These are phyloP conservation scores for Chloroclystis v-ata DNA, from an alignment of 2,888 invertebrate species.

Conservation along the genomic window DNA sequence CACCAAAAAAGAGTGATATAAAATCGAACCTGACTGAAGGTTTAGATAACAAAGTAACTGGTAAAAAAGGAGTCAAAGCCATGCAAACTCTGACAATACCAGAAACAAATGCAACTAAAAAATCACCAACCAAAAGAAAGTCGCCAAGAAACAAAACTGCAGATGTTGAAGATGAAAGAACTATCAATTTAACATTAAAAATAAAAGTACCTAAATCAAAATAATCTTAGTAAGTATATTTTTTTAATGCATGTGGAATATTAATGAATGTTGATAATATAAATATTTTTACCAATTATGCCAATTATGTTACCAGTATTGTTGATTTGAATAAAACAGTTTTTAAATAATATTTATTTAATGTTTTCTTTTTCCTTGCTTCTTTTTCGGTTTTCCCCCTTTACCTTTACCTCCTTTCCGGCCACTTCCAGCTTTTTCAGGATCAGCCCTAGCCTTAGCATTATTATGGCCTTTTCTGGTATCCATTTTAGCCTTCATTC, in stretches of 20 bases:
- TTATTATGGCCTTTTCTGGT: conserved; percentile 42
- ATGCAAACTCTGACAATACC: conserved; percentile 14
- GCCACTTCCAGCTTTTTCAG: conserved; percentile 38
- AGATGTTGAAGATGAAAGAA: conserved; percentile 12
- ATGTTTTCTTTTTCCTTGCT: conserved; percentile 58
- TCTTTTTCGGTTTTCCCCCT: conserved; percentile 65
- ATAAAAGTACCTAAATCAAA: background rate
- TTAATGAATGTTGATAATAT: conserved; percentile 4
- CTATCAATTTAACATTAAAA: background rate
- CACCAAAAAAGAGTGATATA: conserved; percentile 23
- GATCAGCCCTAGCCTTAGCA: conserved; percentile 41
- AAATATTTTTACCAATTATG: no score
- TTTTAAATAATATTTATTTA: conserved; percentile 29
- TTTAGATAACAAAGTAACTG: conserved; percentile 25
- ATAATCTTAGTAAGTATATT: background rate
- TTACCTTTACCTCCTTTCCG: conserved; percentile 42
- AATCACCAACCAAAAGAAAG: conserved; percentile 33
- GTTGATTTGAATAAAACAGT: conserved; percentile 10
- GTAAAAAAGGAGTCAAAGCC: conserved; percentile 13
- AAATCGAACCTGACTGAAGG: conserved; percentile 12
- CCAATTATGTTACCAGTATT: conserved; percentile 5
- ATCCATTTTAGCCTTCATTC: conserved; percentile 39
- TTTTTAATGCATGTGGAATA: conserved; percentile 1
- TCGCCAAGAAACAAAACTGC: conserved; percentile 31
- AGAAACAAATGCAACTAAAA: conserved; percentile 22